Evolutionary conservation across 2,888 invertebrate genomes (phyloP), one percentile per base, ranked within the genome.

Genomic region (Ornithoptera alexandrae): DNA sequence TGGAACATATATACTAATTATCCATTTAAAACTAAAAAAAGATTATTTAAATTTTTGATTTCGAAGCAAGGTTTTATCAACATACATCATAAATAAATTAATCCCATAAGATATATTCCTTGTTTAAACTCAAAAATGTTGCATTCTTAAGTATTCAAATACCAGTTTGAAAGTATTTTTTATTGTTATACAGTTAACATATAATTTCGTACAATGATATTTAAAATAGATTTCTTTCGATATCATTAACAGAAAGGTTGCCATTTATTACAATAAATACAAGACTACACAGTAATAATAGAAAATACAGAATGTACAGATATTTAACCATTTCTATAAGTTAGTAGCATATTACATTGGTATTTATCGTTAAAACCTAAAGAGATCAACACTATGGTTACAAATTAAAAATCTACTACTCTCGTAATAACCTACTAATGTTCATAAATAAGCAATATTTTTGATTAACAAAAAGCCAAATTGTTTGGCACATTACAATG

Each of bases 221-320:
- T 92, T 90, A 92, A 92, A 92, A 92, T 92, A 92, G 87, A 90
- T 86, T 87, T 88, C 84, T 86, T 88, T 86, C 80, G 82, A 85
- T 84, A 81, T 83, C 72, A 79, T 84, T 79, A 90, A 89, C 88
- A 90, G 86, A 82, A 81, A 79, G 82, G 84, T 81, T n/a, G 22
- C n/a, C 72, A 70, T 74, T 67, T 57, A 62, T 67, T 57, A 70
- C 42, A 53, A 69, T 71, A 57, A 39, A 68, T 46, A 68, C 73
- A 71, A 72, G 73, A 74, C 72, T 70, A 74, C 74, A 75, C 74
- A 76, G 72, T 75, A 75, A 78, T 42, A 62, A 42, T 24, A 57
- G 39, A 39, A 10, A 50, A 17, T 67, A 70, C 62, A 64, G 6
- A 63, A 63, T 42, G 18, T 70, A 66, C 66, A 68, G 30, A 62